Conservation (phyloP, 2,797 vertebrate species). For the Taeniopygia guttata region DNA sequence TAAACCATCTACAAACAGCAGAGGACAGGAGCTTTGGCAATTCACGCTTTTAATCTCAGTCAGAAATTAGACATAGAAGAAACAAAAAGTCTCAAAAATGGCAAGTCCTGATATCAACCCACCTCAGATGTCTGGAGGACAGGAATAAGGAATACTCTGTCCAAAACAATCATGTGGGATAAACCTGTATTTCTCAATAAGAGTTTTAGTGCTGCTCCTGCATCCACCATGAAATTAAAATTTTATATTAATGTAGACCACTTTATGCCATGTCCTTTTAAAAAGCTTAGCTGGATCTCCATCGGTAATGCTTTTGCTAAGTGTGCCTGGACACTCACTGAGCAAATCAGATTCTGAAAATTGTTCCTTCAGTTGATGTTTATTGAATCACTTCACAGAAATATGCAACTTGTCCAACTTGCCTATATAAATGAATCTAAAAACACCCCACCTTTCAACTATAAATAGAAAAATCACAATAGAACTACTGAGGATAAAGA, state of each 20-base stretch:
- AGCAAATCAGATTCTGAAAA: neutral
- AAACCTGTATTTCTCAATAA: neutral
- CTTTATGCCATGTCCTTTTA: neutral
- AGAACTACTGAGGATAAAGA: neutral
- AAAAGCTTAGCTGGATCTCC: neutral
- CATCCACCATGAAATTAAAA: neutral
- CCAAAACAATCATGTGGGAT: neutral
- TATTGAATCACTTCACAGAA: neutral
- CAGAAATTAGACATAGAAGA: neutral
- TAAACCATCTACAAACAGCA: neutral
- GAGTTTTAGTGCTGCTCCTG: neutral
- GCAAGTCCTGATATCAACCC: neutral
- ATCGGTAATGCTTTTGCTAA: neutral
- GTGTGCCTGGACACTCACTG: neutral
- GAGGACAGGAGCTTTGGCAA: neutral
- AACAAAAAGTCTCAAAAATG: neutral
- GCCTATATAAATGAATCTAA: neutral
- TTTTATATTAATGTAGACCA: neutral
- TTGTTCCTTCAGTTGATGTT: neutral
- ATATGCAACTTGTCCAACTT: neutral
- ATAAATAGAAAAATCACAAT: conserved; percentile 5
- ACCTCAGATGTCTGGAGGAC: neutral
- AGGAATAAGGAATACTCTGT: neutral
- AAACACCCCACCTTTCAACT: neutral
- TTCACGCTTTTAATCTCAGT: neutral